Conservation (phyloP, 2,797 vertebrate species). For the Merluccius polli region DNA sequence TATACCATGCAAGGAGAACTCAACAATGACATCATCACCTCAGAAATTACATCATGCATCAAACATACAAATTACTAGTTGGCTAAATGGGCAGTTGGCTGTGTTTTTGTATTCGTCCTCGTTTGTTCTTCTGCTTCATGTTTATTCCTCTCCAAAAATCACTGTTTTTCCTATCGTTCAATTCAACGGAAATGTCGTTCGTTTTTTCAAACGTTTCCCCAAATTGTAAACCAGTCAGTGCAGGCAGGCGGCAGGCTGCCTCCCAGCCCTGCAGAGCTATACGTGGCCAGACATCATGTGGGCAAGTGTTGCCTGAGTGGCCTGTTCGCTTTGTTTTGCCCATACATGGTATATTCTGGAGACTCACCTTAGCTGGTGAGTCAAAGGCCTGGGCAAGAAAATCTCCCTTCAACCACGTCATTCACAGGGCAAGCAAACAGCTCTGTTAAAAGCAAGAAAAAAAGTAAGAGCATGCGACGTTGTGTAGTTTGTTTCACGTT, state of each 20-base stretch:
- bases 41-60: neutral
- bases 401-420: neutral
- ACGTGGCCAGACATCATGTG: neutral
- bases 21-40: neutral
- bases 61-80: neutral
- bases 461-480: neutral
- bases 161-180: neutral
- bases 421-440: neutral
- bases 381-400: neutral
- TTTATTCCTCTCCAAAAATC: neutral
- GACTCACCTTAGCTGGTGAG: constrained; percentile 1
- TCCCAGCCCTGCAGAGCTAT: neutral
- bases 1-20: constrained; percentile 1
- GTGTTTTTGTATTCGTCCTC: neutral
- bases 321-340: constrained; percentile 30
- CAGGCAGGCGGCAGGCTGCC: neutral
- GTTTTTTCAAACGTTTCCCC: neutral
- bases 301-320: constrained; percentile 26
- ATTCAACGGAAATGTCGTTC: neutral
- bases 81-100: neutral
- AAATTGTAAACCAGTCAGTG: neutral
- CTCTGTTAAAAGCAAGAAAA: neutral
- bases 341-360: constrained; percentile 46
- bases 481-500: neutral
- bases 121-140: neutral